A percentile compares a stretch with the other conserved stretches of the same genome.
Evolutionary conservation across 2,797 vertebrate genomes (phyloP).

Genomic region (Gambelia wislizenii): DNA sequence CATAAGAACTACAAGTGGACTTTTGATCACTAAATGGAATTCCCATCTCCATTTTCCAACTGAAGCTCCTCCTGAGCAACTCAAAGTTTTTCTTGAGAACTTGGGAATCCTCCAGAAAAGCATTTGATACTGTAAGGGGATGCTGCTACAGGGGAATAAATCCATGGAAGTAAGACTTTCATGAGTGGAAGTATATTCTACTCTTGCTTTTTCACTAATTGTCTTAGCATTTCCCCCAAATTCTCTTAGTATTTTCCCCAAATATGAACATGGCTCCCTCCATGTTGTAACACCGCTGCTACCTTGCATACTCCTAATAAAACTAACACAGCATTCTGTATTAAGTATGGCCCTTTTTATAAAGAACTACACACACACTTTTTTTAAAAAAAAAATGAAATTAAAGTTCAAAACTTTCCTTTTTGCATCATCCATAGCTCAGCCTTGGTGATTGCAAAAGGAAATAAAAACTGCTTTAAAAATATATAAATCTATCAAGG

Average conservation of each 20-base stretch:
- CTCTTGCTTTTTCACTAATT: background rate
- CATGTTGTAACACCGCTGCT: background rate
- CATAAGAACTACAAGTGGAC: background rate
- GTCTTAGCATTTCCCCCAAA: background rate
- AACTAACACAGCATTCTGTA: background rate
- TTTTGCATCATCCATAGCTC: background rate
- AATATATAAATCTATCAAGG: background rate
- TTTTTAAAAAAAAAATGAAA: too few species aligned
- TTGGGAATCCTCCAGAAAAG: background rate
- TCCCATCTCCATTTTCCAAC: background rate
- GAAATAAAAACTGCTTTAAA: background rate
- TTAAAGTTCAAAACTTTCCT: conserved; percentile 1
- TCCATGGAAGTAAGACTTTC: background rate
- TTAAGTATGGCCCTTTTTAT: background rate
- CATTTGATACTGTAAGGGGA: background rate
- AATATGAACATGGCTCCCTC: background rate
- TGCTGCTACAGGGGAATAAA: background rate
- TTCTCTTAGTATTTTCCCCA: too few species aligned
- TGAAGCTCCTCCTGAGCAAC: background rate
- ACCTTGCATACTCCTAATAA: background rate
- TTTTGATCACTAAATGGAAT: background rate
- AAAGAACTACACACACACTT: background rate
- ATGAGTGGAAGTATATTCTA: background rate
- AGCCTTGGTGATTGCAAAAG: conserved; percentile 12
- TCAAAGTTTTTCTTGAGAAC: background rate